phyloP scores from a whole-genome alignment of 2,113 vertebrate genomes.

The Macrotis lagotis region DNA sequence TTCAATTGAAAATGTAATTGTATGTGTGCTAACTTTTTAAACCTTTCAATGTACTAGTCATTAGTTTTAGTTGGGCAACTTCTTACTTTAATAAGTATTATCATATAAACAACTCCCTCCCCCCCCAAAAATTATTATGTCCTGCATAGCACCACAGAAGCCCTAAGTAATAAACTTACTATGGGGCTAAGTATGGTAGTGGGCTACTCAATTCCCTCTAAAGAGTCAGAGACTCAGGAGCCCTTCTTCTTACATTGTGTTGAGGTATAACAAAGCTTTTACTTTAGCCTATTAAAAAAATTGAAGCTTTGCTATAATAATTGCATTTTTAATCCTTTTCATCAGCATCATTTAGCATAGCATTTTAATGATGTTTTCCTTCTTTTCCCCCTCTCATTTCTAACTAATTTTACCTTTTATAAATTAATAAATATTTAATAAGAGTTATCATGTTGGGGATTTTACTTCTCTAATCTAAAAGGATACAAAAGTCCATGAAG shows the following conservation, averaged over 20 bases:
- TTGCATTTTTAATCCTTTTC: conserved; percentile 9
- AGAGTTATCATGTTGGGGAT: not conserved
- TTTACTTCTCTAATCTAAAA: not conserved
- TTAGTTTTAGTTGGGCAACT: conserved; percentile 32
- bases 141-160: conserved; percentile 42
- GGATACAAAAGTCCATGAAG: not conserved
- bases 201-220: conserved; percentile 42
- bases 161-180: conserved; percentile 63
- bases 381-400: conserved; percentile 2
- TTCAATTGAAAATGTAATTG: conserved; percentile 19
- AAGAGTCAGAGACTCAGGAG: conserved; percentile 37
- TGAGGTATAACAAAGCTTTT: conserved; percentile 30
- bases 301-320: conserved; percentile 19
- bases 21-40: conserved; percentile 14
- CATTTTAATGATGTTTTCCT: not conserved
- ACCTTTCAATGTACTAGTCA: not conserved
- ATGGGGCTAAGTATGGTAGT: conserved; percentile 10
- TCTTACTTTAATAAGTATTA: conserved; percentile 45
- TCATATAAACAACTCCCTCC: conserved; percentile 37
- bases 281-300: not conserved
- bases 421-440: conserved; percentile 23
- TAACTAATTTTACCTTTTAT: not conserved
- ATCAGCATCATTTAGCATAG: not conserved
- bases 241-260: conserved; percentile 35
- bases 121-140: conserved; percentile 40